Evolutionary conservation across 2,888 invertebrate species (phyloP), one percentile per base, ranked within the genome.

Genomic region (Podotricha telesiphe): DNA sequence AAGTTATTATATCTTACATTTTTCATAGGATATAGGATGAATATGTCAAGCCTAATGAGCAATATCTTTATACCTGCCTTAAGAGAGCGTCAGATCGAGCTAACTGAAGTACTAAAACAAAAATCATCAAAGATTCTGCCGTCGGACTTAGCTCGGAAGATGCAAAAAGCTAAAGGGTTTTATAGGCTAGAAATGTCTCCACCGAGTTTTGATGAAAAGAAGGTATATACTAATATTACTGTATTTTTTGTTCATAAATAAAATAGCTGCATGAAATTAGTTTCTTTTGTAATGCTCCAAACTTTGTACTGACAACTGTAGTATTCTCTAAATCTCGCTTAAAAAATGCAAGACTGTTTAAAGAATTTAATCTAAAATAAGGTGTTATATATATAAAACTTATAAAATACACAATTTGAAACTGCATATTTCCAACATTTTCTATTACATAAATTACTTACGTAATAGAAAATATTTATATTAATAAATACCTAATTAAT

Each of bases 121-220:
- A 86, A 86, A 75, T 79, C 85, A 17, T 82, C 84, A 47, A 73
- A 64, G 0, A 82, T 83, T 20, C 74, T 82, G 22, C 83, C 86
- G 65, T 86, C 89, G 0, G 79, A 84, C 67, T 71, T 88, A 28
- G 86, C 80, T 10, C 78, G 77, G 53, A 89, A 88, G 78, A 77
- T 90, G 67, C 78, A 82, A 61, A 77, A 79, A 62, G 80, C 85
- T 3, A 90, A 89, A 76, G 89, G 83, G 56, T 91, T 77, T 77
- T 89, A 86, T 68, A 83, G 78, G n/a, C 70, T 88, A 58, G 92
- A 92, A 80, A 86, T 91, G 83, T 78, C 88, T 5, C 86, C 85
- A 20, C 88, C 91, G 0, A 72, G 51, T 11, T 0, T 34, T 1
- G 67, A 76, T 56, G 91, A 91, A 80, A 69, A 81, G 19, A 20